Conservation (phyloP, 1,140 invertebrate genomes). For the Anadara kagoshimensis region DNA sequence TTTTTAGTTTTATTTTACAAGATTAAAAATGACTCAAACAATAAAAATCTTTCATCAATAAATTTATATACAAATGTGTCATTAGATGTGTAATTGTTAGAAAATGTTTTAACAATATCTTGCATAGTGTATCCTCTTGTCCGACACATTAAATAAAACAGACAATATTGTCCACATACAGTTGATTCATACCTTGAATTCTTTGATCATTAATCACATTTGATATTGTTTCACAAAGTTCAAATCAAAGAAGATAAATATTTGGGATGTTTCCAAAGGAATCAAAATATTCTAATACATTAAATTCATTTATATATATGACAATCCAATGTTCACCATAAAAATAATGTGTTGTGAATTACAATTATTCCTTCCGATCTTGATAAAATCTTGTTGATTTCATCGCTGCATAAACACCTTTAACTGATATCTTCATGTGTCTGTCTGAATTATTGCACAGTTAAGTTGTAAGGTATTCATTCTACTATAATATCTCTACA, state of each 20-base stretch:
- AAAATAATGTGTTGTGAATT: too few relatives aligned
- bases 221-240: too few relatives aligned
- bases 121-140: constrained; percentile 17
- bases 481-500: constrained; percentile 27
- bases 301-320: constrained; percentile 14
- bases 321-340: constrained; percentile 37
- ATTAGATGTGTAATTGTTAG: constrained; percentile 17
- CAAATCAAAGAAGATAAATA: neutral
- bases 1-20: too few relatives aligned
- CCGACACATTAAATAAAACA: constrained; percentile 23
- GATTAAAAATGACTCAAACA: too few relatives aligned
- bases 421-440: constrained; percentile 23
- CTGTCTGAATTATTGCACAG: constrained; percentile 19
- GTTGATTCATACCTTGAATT: constrained; percentile 24
- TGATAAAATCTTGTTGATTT: constrained; percentile 20
- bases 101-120: constrained; percentile 12
- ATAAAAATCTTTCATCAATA: constrained; percentile 9
- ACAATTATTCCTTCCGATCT: neutral
- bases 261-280: constrained; percentile 22
- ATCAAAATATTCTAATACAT: constrained; percentile 31
- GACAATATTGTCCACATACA: constrained; percentile 34
- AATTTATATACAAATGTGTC: constrained; percentile 24
- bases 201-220: constrained; percentile 5
- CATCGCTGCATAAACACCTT: constrained; percentile 19
- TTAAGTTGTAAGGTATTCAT: constrained; percentile 32